Base-by-base conservation (phyloP, 2,113 vertebrate species). In the Cettia cetti region DNA sequence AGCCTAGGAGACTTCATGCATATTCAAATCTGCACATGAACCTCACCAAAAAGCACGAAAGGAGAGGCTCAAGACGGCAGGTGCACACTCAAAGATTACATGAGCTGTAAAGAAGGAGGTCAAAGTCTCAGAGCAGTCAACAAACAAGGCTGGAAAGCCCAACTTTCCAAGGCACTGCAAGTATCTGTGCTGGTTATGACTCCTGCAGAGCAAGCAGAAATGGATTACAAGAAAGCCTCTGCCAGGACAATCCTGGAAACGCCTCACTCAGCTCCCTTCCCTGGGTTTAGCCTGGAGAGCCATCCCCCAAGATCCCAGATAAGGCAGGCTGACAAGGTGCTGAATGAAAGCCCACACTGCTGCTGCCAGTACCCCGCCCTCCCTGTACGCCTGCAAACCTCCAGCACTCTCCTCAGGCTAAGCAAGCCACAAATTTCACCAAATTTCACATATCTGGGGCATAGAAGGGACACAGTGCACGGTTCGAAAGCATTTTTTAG, bases 251-350 rank as follows among this genome's bases (percentile, higher is more conserved):
- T 72, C 74, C 86, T 92, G 82, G 77, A 89, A 94, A 69, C 56
- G 70, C 23, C 66, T 80, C 79, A 14, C 68, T 86, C 72, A 53
- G 52, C 78, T 93, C 45, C 49, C 40, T 79, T 71, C 45, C 56
- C 40, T 0, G 2, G 23, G 16, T 65, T 96, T 76, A 90, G 80
- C 79, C 90, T n/a, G 21, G 16, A 72, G 56, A 91, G 82, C 47
- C 63, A 72, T 78, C 76, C 61, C 56, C 93, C 87, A 90, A 92
- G 92, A 94, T 89, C 78, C 59, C 83, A 95, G 90, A 89, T 82
- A 93, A 96, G 68, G 37, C 72, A 60, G 0, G 0, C 15, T 84
- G 89, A 94, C 75, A 94, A 57, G 77, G 70, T n/a, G 90, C 57
- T 86, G 92, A 84, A 81, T 53, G 82, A 95, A 87, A 76, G 42